phyloP scores from a whole-genome alignment of 2,888 invertebrate genomes.

The Phymatocera aterrima region DNA sequence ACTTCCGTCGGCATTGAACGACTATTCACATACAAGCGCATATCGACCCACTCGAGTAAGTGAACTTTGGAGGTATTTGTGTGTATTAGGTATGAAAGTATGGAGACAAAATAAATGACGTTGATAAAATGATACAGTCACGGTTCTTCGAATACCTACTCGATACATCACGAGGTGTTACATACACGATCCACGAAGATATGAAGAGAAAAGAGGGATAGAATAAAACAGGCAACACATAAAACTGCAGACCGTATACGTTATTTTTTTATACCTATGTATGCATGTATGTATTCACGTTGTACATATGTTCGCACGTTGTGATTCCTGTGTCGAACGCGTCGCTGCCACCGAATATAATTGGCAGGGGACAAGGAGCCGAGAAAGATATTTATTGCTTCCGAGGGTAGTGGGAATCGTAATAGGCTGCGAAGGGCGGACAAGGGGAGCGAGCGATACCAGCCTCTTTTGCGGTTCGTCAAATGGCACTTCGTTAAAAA shows the following conservation, averaged over 20 bases:
- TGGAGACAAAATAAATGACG: conserved; percentile 43
- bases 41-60: neutral
- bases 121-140: conserved; percentile 67
- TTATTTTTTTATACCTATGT: too few species aligned
- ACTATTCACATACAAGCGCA: neutral
- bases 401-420: conserved; percentile 38
- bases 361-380: conserved; percentile 65
- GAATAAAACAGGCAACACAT: neutral
- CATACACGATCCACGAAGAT: neutral
- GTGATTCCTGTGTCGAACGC: conserved; percentile 49
- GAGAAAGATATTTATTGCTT: conserved; percentile 45
- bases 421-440: conserved; percentile 42
- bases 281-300: neutral
- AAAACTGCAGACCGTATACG: neutral
- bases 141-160: conserved; percentile 59
- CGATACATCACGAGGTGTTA: conserved; percentile 45
- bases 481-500: conserved; percentile 60
- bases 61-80: neutral
- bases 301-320: conserved; percentile 69
- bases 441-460: conserved; percentile 40
- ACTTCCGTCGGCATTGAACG: neutral
- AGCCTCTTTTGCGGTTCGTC: conserved; percentile 72
- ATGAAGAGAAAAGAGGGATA: neutral
- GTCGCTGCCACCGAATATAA: conserved; percentile 60
- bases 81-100: neutral